phyloP scores from a whole-genome alignment of 2,888 invertebrate genomes.

The Tachina lurida region DNA sequence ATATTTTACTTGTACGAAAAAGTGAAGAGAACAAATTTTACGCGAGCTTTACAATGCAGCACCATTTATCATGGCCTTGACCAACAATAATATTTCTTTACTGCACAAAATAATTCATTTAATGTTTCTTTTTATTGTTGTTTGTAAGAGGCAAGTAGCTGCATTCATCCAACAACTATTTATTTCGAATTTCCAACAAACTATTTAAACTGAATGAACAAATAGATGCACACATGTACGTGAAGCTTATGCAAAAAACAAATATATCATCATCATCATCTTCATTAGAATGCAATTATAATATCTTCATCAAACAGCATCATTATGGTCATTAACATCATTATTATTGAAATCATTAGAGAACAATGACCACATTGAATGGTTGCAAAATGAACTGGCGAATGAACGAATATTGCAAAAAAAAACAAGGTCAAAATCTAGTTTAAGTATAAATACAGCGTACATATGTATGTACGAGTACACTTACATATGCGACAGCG shows the following conservation, averaged over 20 bases:
- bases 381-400: conserved; percentile 28
- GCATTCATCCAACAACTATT: not conserved
- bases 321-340: conserved; percentile 30
- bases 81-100: not conserved
- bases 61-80: not conserved
- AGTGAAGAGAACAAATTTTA: not conserved
- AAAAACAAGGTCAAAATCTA: conserved; percentile 24
- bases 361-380: conserved; percentile 30
- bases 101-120: not conserved
- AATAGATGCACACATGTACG: not conserved
- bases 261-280: not conserved
- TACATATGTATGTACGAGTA: too few species aligned
- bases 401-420: not conserved
- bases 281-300: conserved; percentile 2
- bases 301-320: not conserved
- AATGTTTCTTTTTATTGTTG: conserved; percentile 17
- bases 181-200: not conserved
- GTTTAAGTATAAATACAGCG: not conserved
- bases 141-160: not conserved
- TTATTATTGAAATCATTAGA: conserved; percentile 25
- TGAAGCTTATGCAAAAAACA: too few species aligned
- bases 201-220: not conserved
- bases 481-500: too few species aligned
- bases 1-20: not conserved
- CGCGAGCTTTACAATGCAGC: not conserved